phyloP scores from a whole-genome alignment of 2,797 vertebrate species.

The Falco naumanni region DNA sequence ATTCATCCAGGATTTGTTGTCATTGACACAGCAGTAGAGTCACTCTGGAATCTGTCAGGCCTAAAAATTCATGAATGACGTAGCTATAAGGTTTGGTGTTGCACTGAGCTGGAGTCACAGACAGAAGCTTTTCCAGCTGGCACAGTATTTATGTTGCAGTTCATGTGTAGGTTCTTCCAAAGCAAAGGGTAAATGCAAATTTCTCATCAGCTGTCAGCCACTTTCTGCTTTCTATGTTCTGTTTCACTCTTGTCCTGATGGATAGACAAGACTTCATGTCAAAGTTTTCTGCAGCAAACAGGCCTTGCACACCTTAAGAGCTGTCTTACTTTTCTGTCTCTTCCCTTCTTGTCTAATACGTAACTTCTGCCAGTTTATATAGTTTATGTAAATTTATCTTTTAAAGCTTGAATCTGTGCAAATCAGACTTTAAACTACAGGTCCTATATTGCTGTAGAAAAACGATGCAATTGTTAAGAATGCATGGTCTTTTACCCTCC shows the following conservation, averaged over 20 bases:
- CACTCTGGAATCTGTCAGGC: background rate
- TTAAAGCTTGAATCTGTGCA: background rate
- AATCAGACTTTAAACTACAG: slow-evolving; percentile 30
- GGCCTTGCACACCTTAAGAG: background rate
- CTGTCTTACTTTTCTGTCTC: background rate
- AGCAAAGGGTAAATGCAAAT: background rate
- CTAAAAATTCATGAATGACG: background rate
- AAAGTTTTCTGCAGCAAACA: background rate
- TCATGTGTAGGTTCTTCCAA: background rate
- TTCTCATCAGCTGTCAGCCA: background rate
- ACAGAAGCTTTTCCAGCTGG: background rate
- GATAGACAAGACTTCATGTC: background rate
- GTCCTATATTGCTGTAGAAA: background rate
- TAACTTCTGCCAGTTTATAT: background rate
- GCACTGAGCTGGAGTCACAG: background rate
- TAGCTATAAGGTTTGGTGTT: background rate
- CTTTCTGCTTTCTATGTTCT: background rate
- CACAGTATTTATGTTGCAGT: background rate
- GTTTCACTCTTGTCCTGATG: background rate
- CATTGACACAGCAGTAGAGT: background rate
- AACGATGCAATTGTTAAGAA: background rate
- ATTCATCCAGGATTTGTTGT: background rate
- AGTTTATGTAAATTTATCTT: background rate
- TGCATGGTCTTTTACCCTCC: background rate
- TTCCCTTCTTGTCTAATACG: background rate